Conservation (phyloP, 2,888 invertebrate species). For the Chalcosyrphus nemorum region DNA sequence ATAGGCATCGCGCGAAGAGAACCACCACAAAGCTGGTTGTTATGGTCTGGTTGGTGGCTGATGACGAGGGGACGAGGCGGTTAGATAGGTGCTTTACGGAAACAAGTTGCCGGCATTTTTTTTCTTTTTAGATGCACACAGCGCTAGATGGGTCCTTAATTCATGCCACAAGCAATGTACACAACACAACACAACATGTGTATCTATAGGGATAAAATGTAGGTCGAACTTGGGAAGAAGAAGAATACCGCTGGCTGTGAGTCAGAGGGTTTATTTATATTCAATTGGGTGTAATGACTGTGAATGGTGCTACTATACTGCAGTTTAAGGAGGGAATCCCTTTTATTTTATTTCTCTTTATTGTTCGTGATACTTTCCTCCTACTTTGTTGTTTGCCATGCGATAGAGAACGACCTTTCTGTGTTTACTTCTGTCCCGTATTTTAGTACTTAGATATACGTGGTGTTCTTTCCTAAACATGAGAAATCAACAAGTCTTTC, state of each 20-base stretch:
- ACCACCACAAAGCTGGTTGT: conserved; percentile 7
- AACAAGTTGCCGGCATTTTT: conserved; percentile 51
- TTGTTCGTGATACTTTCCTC: neutral
- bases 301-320: conserved; percentile 9
- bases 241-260: neutral
- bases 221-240: conserved; percentile 58
- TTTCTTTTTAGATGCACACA: conserved; percentile 42
- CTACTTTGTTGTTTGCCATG: neutral
- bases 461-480: conserved; percentile 20
- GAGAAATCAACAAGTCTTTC: conserved; percentile 48
- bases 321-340: conserved; percentile 27
- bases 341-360: neutral
- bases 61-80: neutral
- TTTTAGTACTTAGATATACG: neutral
- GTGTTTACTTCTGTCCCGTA: conserved; percentile 26
- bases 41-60: neutral
- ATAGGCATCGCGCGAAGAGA: conserved; percentile 43
- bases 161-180: conserved; percentile 3
- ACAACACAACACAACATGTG: conserved; percentile 1
- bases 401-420: conserved; percentile 26
- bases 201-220: conserved; percentile 24
- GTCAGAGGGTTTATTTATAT: conserved; percentile 35
- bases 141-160: conserved; percentile 59
- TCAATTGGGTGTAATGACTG: conserved; percentile 54
- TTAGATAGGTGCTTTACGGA: neutral